A percentile compares a stretch with the other conserved stretches of the same genome.
Conservation (phyloP, 2,797 vertebrate genomes). For the Enteromius anoplus region DNA sequence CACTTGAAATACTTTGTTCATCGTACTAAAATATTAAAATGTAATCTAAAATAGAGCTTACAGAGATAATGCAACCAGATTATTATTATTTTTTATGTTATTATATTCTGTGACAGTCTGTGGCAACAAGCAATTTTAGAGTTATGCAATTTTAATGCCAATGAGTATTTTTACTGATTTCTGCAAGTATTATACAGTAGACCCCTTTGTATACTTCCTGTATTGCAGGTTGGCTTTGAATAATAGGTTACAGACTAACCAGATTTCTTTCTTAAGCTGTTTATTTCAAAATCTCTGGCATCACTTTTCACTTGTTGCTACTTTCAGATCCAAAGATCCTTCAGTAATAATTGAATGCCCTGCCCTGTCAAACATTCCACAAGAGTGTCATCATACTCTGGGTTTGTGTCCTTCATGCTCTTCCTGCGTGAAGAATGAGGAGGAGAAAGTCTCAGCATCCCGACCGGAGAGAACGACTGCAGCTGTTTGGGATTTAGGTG, state of each 20-base stretch:
- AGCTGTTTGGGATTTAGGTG: slow-evolving; percentile 59
- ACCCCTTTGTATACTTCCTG: background rate
- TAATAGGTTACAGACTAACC: background rate
- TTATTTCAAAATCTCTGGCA: slow-evolving; percentile 24
- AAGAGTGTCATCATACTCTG: background rate
- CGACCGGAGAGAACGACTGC: slow-evolving; percentile 32
- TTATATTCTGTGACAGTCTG: too few species aligned
- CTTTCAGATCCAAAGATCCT: background rate
- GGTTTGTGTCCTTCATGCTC: slow-evolving; percentile 12
- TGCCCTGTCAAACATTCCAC: slow-evolving; percentile 26
- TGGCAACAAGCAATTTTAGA: background rate
- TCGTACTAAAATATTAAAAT: background rate
- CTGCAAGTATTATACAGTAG: background rate
- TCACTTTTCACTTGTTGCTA: background rate
- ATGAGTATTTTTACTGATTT: background rate
- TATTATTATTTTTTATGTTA: too few species aligned
- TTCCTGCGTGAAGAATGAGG: slow-evolving; percentile 6
- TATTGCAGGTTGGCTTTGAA: background rate
- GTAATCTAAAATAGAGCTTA: background rate
- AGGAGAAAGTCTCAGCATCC: slow-evolving; percentile 12
- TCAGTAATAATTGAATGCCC: background rate
- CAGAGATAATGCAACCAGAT: background rate
- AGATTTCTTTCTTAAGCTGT: background rate
- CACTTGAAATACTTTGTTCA: background rate
- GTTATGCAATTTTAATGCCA: background rate